A percentile compares a stretch with the other conserved stretches of the same genome.
Conservation (phyloP, 2,113 vertebrate genomes). For the Falcunculus frontatus region DNA sequence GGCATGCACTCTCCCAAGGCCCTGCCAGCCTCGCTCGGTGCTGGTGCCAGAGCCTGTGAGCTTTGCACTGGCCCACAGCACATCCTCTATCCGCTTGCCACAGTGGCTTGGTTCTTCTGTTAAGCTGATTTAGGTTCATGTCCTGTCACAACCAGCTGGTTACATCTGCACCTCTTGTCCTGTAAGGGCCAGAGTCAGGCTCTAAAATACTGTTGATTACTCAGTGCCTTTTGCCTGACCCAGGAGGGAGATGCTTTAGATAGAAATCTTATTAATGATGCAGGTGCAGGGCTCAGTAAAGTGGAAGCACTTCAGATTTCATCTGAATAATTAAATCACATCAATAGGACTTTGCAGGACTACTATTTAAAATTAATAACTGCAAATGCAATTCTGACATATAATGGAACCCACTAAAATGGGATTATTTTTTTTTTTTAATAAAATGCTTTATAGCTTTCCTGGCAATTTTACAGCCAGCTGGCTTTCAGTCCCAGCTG, state of each 20-base stretch:
- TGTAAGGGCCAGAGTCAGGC: not conserved
- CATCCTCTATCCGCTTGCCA: fast-evolving
- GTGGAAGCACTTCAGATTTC: not conserved
- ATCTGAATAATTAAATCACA: slow-evolving; percentile 45
- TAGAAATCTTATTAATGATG: slow-evolving; percentile 35
- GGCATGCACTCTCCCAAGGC: not conserved
- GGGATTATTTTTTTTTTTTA: not conserved
- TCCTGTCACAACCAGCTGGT: not conserved
- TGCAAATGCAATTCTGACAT: not conserved
- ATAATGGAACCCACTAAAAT: not conserved
- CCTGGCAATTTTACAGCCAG: not conserved
- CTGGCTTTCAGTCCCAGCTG: not conserved
- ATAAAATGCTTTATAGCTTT: not conserved
- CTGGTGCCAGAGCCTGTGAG: not conserved
- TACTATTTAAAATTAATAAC: slow-evolving; percentile 38
- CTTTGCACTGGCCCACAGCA: not conserved
- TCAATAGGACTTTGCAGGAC: not conserved
- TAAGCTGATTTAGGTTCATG: not conserved
- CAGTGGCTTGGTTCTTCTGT: not conserved
- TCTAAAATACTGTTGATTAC: not conserved
- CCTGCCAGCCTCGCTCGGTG: fast-evolving
- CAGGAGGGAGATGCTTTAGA: not conserved
- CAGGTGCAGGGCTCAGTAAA: slow-evolving; percentile 20
- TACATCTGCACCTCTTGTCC: not conserved
- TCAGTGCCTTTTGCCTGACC: not conserved